Base-by-base conservation (phyloP, 2,113 vertebrate species). In the Platysternon megacephalum region DNA sequence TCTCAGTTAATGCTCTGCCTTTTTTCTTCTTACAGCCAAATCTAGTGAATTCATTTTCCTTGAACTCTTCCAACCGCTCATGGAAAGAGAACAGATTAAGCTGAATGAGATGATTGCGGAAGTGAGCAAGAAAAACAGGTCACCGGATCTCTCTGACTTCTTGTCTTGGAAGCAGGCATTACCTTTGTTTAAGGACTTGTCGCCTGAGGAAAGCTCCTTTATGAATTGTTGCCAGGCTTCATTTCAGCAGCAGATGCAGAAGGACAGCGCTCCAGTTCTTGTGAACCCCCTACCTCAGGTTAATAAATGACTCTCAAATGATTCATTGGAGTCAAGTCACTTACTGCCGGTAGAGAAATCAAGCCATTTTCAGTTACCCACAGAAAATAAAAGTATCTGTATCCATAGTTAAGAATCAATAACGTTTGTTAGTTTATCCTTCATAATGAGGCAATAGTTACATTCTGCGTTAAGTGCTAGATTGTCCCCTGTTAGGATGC, bases 21-120 rank as follows among this genome's bases (percentile, higher is more conserved):
- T 97, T 39, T 96, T 81, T 97, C 8, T 87, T 97, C 94, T 96
- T 94, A 42, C 92, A 98, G 98, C 96, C 85, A 98, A 97, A 91
- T 95, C 94, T 29, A 96, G 52, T 91, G 98, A 98, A 95, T 98
- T 98, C 89, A 21, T 98, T 80, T 98, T 99, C 96, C 97, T 99
- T 93, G 97, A 98, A n/a, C 88, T 98, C 79, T 93, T 90, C 29
- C 96, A 95, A 87, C 95, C 96, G 61, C 91, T 98, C 87, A 91
- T 95, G 82, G 94, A 98, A 94, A 51, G 44, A 82, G 98, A 99
- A 93, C 95, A 98, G 89, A 81, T 91, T 44, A 96, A 93, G 46
- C 88, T 99, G 94, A 97, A 96, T 84, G 96, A 98, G 83, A 65
- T 98, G 90, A 98, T 98, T 94, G 93, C 88, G 48, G 58, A 79